These are phyloP conservation scores for Carpatolechia fugitivella DNA, from an alignment of 2,888 invertebrate species.

Conservation along the genomic window DNA sequence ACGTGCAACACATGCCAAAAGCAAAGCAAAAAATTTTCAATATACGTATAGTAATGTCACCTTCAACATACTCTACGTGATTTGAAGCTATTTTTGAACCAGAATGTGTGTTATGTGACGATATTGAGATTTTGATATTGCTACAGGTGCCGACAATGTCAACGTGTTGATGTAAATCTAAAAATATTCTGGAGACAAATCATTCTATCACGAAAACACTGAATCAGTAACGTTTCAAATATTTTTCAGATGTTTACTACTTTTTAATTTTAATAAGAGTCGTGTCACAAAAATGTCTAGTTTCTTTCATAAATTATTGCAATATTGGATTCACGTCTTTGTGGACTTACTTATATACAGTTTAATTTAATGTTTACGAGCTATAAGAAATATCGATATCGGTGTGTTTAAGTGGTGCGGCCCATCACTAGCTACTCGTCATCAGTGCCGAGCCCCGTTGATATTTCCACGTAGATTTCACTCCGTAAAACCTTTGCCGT, in stretches of 20 bases:
- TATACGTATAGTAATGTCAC: not conserved
- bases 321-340: too few species aligned
- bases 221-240: too few species aligned
- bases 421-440: conserved; percentile 66
- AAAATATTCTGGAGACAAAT: not conserved
- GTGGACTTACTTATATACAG: too few species aligned
- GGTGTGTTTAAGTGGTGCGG: not conserved
- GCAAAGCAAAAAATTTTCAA: not conserved
- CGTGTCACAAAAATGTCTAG: too few species aligned
- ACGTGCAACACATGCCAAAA: not conserved
- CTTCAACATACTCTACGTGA: not conserved
- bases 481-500: conserved; percentile 73
- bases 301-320: too few species aligned
- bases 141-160: conserved; percentile 1
- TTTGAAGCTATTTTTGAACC: not conserved
- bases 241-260: too few species aligned
- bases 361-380: too few species aligned
- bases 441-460: conserved; percentile 72
- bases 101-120: not conserved
- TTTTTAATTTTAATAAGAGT: too few species aligned
- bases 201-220: too few species aligned
- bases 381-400: conserved; percentile 2
- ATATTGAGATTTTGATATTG: not conserved
- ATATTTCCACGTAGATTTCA: conserved; percentile 78
- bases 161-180: not conserved